phyloP scores from a whole-genome alignment of 2,888 invertebrate species.

The Himalopsyche japonica region DNA sequence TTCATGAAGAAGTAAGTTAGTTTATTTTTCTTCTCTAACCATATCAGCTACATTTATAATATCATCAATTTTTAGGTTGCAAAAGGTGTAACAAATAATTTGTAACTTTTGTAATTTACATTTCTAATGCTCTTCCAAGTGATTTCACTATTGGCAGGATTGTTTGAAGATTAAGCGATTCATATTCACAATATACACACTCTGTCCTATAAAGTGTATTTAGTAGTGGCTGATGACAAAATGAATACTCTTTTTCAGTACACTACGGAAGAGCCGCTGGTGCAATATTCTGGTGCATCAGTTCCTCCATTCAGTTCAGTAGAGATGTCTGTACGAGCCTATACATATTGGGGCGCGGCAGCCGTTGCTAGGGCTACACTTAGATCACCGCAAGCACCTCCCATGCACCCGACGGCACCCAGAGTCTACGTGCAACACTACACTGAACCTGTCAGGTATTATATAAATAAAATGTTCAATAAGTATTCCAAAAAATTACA shows the following conservation, averaged over 20 bases:
- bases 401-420: conserved; percentile 72
- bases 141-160: no score
- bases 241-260: conserved; percentile 46
- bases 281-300: conserved; percentile 52
- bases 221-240: no score
- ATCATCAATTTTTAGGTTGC: no score
- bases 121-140: no score
- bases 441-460: conserved; percentile 15
- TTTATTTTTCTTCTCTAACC: background rate
- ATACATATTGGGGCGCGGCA: conserved; percentile 84
- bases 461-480: no score
- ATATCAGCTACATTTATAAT: no score
- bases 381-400: conserved; percentile 79
- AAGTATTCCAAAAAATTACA: no score
- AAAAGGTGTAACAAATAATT: no score
- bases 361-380: conserved; percentile 64
- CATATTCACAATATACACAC: no score
- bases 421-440: conserved; percentile 67
- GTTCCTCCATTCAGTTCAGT: conserved; percentile 72
- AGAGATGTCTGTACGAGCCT: conserved; percentile 75
- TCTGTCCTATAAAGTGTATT: no score
- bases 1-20: conserved; percentile 17
- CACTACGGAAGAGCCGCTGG: conserved; percentile 58
- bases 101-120: no score
- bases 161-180: no score